Evolutionary conservation across 2,113 vertebrate species (phyloP), one percentile per base, ranked within the genome.

Genomic region (Malurus cyaneus): DNA sequence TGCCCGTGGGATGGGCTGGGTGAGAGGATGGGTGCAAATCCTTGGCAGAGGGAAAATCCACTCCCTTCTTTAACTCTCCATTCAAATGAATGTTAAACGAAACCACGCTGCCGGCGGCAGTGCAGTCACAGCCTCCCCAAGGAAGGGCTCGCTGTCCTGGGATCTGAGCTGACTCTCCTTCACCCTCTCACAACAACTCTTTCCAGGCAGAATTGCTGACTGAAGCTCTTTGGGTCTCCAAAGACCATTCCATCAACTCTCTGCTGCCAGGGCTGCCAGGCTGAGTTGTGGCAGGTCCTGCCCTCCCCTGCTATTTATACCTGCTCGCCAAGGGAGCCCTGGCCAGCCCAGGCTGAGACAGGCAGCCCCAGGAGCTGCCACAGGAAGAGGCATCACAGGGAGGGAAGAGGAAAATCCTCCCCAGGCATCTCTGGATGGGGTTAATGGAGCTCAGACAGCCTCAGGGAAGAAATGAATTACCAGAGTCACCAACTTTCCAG

Each of bases 221-320:
- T 72, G 76, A 73, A 92, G 96, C 76, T 83, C 50, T 92, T 67
- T 80, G 77, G 39, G 91, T 92, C 96, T 94, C 93, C 32, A n/a
- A 86, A 96, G 94, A 77, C 80, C 46, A 73, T 46, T 96, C 89
- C 67, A 92, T 96, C 89, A 94, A 54, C 31, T 25, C 2, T 0
- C 28, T 34, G 93, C 88, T 93, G 85, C 92, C 21, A 41, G 67
- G 76, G 86, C 93, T 96, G 94, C 86, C 88, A 95, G 86, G 64
- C 71, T 94, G 96, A 94, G 80, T 94, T 96, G 94, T 92, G 59
- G 70, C 93, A 91, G 89, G 86, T 91, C 89, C 60, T 92, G 93
- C 87, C 92, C 84, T 91, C 56, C 69, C 29, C 83, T 86, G 59
- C 77, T 11, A 4, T 85, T 82, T 90, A 79, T 76, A 64, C 41